These are phyloP conservation scores for Thalassophryne amazonica DNA, from an alignment of 2,797 vertebrate genomes.

Conservation along the genomic window DNA sequence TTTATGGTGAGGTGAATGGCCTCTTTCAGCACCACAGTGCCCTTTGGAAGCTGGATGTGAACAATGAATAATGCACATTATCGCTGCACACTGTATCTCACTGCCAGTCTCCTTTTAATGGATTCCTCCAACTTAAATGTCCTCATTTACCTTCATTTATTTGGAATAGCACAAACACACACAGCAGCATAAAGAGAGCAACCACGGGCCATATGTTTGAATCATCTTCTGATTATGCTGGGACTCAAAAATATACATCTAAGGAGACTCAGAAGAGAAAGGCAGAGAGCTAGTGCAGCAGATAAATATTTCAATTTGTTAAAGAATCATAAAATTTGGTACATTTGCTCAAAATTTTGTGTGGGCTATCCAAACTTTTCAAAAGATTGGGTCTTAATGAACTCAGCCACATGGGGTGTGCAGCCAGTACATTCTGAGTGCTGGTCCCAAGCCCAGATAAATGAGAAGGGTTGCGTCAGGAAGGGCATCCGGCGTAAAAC, in stretches of 20 bases:
- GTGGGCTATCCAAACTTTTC: too few relatives aligned
- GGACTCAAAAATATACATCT: conserved; percentile 31
- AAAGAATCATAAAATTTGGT: too few relatives aligned
- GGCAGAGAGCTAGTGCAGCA: conserved; percentile 10
- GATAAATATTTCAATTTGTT: too few relatives aligned
- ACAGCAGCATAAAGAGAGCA: conserved; percentile 23
- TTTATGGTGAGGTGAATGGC: conserved; percentile 23
- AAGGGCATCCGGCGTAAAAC: too few relatives aligned
- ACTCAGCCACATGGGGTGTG: too few relatives aligned
- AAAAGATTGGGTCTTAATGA: too few relatives aligned
- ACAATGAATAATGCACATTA: conserved; percentile 36
- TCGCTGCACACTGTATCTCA: neutral
- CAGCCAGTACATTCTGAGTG: too few relatives aligned
- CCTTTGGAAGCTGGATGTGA: conserved; percentile 45
- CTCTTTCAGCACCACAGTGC: conserved; percentile 12
- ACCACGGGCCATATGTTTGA: conserved; percentile 40
- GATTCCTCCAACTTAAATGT: conserved; percentile 1
- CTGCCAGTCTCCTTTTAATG: neutral
- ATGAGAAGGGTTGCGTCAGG: too few relatives aligned
- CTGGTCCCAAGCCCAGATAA: too few relatives aligned
- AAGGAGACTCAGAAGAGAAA: conserved; percentile 11
- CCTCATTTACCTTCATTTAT: neutral
- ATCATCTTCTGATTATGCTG: conserved; percentile 37
- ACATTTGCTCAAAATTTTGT: too few relatives aligned
- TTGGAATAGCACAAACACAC: conserved; percentile 11